Conservation (phyloP, 2,113 vertebrate genomes). For the Chionis minor region DNA sequence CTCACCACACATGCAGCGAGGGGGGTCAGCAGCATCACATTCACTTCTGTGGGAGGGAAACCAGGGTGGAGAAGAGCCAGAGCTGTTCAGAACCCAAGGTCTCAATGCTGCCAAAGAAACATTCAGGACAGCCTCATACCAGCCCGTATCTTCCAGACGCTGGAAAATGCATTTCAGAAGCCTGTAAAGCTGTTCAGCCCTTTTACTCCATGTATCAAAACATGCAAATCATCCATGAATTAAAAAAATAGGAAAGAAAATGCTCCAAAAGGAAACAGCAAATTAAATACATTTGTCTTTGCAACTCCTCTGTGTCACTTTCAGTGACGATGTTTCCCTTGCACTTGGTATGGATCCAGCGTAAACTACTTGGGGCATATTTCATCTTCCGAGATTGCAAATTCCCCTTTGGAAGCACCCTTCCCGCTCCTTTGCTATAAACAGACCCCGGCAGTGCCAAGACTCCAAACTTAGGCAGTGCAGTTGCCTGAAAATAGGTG, state of each 20-base stretch:
- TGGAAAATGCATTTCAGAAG: not conserved
- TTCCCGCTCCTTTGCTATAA: not conserved
- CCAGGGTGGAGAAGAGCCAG: not conserved
- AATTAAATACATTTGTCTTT: not conserved
- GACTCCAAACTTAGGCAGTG: not conserved
- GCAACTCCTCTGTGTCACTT: not conserved
- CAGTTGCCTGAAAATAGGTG: not conserved
- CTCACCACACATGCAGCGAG: not conserved
- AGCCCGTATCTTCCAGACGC: not conserved
- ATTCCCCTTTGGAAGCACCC: not conserved
- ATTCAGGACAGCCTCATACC: not conserved
- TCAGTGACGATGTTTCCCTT: not conserved
- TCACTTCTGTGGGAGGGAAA: not conserved
- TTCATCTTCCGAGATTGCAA: not conserved
- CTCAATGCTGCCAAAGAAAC: not conserved
- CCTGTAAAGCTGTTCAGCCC: not conserved
- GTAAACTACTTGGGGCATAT: not conserved
- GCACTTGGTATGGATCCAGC: not conserved
- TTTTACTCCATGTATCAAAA: not conserved
- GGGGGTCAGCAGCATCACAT: not conserved
- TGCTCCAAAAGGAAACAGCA: not conserved
- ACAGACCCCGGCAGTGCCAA: not conserved
- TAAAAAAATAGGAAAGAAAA: not conserved
- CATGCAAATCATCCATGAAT: not conserved
- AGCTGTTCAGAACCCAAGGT: not conserved